These are phyloP conservation scores for Rhea pennata DNA, from an alignment of 2,113 vertebrate species.

Conservation along the genomic window DNA sequence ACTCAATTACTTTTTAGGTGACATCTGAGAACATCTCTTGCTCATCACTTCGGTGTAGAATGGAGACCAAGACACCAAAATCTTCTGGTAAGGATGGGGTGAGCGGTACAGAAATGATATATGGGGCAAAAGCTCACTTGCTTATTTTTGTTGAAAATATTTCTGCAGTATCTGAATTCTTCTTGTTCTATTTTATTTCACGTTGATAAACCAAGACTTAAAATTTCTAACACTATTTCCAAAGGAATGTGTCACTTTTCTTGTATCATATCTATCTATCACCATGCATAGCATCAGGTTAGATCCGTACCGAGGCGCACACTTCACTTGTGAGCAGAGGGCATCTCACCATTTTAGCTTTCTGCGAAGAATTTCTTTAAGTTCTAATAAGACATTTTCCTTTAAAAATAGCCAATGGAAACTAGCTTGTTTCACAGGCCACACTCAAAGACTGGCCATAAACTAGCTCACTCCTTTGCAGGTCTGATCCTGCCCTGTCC, in stretches of 20 bases:
- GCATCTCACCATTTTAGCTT: neutral
- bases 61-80: neutral
- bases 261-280: neutral
- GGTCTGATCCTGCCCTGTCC: neutral
- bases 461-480: neutral
- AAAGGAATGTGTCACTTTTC: neutral
- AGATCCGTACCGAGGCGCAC: neutral
- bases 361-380: neutral
- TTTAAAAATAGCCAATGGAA: neutral
- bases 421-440: neutral
- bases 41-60: neutral
- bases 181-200: neutral
- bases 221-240: neutral
- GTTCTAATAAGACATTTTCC: neutral
- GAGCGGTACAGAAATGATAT: neutral
- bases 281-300: neutral
- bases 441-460: neutral
- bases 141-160: neutral
- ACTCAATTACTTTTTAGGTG: neutral
- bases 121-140: neutral
- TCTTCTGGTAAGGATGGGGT: neutral
- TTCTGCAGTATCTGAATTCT: neutral
- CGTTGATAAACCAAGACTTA: neutral
- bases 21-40: neutral
- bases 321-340: fast-evolving